Evolutionary conservation across 1,140 invertebrate genomes (phyloP).

Genomic region (Polyergus mexicanus): DNA sequence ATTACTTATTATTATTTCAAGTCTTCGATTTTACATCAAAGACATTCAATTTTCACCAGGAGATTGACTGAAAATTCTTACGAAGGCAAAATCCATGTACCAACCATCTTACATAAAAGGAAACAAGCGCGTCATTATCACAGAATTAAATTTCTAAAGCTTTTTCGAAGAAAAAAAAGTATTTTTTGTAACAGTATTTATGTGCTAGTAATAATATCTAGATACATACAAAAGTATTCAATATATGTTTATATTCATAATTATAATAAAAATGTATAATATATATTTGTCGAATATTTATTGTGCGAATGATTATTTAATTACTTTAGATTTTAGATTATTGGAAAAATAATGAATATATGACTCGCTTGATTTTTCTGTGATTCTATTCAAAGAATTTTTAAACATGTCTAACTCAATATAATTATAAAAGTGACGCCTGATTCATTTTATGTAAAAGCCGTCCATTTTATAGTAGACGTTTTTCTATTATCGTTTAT

Average conservation of each 20-base stretch:
- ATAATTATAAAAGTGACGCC: not conserved
- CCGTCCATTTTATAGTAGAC: not conserved
- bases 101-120: conserved; percentile 20
- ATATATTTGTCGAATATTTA: no score
- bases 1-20: not conserved
- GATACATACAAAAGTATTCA: not conserved
- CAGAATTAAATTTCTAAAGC: conserved; percentile 16
- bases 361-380: not conserved
- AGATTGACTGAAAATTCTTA: conserved; percentile 30
- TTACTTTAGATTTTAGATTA: not conserved
- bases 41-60: not conserved
- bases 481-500: not conserved
- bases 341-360: not conserved
- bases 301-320: not conserved
- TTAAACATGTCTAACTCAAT: not conserved
- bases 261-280: conserved; percentile 2
- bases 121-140: not conserved
- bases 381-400: not conserved
- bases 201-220: not conserved
- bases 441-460: conserved; percentile 4
- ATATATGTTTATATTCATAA: not conserved
- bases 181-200: not conserved
- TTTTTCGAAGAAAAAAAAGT: not conserved
- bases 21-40: not conserved
- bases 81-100: not conserved